Percentiles rank a stretch among this genome's conserved stretches.
phyloP scores from a whole-genome alignment of 2,888 invertebrate species.

The Erynnis tages region DNA sequence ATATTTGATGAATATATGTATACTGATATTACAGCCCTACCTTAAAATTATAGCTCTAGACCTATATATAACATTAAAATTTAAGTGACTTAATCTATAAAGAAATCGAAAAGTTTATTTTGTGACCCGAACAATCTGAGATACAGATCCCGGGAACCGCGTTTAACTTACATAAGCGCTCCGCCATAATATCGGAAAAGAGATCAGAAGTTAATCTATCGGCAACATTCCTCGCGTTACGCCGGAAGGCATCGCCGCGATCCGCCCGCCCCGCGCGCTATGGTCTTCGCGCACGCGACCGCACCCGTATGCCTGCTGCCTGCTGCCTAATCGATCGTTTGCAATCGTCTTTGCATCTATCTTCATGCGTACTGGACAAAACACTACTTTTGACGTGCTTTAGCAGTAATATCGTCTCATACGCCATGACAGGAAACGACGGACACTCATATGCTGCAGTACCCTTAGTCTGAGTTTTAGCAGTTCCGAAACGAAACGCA shows the following conservation, averaged over 20 bases:
- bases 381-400: too few relatives aligned
- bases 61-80: too few relatives aligned
- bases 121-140: neutral
- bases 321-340: conserved; percentile 62
- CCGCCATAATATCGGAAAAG: conserved; percentile 79
- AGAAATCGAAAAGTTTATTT: neutral
- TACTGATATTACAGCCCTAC: too few relatives aligned
- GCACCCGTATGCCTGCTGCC: conserved; percentile 35
- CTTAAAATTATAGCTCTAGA: too few relatives aligned
- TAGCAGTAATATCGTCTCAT: too few relatives aligned
- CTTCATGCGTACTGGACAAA: conserved; percentile 2
- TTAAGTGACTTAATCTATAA: too few relatives aligned
- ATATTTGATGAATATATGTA: too few relatives aligned
- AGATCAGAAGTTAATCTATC: conserved; percentile 82
- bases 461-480: too few relatives aligned
- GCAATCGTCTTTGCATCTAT: conserved; percentile 41
- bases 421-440: too few relatives aligned
- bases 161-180: conserved; percentile 76
- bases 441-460: too few relatives aligned
- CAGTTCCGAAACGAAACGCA: too few relatives aligned
- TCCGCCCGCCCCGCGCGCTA: conserved; percentile 40
- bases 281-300: conserved; percentile 63
- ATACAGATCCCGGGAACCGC: conserved; percentile 56
- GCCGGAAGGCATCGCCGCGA: conserved; percentile 74
- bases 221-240: conserved; percentile 79